These are phyloP conservation scores for Channa argus DNA, from an alignment of 2,113 vertebrate genomes.

Conservation along the genomic window DNA sequence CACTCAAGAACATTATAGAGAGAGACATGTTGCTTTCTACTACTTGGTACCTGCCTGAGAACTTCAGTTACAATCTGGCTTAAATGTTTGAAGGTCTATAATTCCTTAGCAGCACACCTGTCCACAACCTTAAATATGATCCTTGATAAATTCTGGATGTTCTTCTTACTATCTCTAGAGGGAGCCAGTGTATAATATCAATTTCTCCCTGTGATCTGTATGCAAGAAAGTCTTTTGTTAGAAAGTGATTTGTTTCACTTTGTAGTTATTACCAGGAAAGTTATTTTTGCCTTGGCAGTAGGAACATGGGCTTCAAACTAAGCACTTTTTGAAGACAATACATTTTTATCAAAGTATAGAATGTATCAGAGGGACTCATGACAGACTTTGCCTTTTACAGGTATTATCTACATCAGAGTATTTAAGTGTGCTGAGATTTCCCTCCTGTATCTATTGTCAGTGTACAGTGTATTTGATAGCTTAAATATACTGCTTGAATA, in stretches of 20 bases:
- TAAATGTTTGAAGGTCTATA: neutral
- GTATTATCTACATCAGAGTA: neutral
- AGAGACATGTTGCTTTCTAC: neutral
- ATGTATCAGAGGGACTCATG: neutral
- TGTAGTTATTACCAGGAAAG: too few relatives aligned
- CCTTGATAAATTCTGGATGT: too few relatives aligned
- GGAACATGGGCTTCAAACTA: too few relatives aligned
- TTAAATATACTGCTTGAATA: neutral
- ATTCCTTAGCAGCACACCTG: neutral
- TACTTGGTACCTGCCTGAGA: neutral
- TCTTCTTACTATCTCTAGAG: slow-evolving; percentile 54
- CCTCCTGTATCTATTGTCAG: neutral
- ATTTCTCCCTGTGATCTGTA: neutral
- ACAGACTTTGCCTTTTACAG: slow-evolving; percentile 1
- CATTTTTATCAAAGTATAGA: slow-evolving; percentile 18
- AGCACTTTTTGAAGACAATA: neutral
- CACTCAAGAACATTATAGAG: neutral
- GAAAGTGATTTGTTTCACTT: neutral
- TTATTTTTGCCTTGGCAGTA: neutral
- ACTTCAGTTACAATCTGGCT: neutral
- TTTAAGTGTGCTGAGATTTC: too few relatives aligned
- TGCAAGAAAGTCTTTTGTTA: neutral
- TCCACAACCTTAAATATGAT: neutral
- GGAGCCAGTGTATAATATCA: slow-evolving; percentile 48
- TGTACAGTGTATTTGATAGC: neutral